A percentile compares a stretch with the other conserved stretches of the same genome.
Conservation (phyloP, 2,888 invertebrate species). For the Tipula confusa region DNA sequence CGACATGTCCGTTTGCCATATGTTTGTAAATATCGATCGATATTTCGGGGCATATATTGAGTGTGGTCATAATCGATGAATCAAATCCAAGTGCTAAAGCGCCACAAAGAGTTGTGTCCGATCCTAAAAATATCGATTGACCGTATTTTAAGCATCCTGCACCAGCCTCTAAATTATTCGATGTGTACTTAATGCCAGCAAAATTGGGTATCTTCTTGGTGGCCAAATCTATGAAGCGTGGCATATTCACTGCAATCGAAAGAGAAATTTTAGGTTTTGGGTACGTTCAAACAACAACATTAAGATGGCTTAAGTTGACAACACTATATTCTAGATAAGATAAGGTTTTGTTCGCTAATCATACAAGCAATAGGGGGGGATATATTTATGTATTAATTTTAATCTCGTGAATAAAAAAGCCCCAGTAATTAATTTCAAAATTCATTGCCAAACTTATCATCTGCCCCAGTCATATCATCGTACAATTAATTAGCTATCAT, state of each 20-base stretch:
- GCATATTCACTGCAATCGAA: constrained; percentile 64
- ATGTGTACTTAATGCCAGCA: constrained; percentile 78
- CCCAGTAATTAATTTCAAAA: neutral
- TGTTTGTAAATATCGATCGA: constrained; percentile 56
- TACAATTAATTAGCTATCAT: neutral
- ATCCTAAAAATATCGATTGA: constrained; percentile 60
- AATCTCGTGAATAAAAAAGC: too few relatives aligned
- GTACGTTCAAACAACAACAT: neutral
- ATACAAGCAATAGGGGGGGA: neutral
- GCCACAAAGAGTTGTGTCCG: constrained; percentile 60
- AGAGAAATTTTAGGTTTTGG: neutral
- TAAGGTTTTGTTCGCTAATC: neutral
- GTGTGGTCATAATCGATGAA: constrained; percentile 66
- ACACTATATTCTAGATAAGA: neutral
- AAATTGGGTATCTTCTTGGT: constrained; percentile 65
- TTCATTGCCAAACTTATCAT: neutral
- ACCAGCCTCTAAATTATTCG: constrained; percentile 65
- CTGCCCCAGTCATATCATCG: neutral
- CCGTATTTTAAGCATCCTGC: constrained; percentile 55
- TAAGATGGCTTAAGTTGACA: neutral
- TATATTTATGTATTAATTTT: neutral
- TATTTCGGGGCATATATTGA: constrained; percentile 61
- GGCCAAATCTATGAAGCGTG: constrained; percentile 60
- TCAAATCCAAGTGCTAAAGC: constrained; percentile 65
- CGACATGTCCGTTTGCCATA: constrained; percentile 43